phyloP scores from a whole-genome alignment of 2,888 invertebrate species.

The Eurytoma californica region DNA sequence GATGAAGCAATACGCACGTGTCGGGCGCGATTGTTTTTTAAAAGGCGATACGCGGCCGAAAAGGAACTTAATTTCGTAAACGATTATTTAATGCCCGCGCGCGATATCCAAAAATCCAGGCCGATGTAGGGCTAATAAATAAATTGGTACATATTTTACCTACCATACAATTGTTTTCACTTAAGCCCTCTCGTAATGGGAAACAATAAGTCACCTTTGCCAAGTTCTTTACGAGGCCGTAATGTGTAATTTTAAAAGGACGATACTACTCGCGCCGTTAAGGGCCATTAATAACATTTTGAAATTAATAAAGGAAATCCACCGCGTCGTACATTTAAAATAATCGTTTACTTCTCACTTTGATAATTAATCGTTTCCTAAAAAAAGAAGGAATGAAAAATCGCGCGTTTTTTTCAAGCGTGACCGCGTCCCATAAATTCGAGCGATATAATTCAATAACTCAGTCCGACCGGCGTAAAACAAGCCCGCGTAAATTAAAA shows the following conservation, averaged over 20 bases:
- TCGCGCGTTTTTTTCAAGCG: background rate
- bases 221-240: constrained; percentile 27
- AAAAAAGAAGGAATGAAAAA: constrained; percentile 1
- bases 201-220: constrained; percentile 25
- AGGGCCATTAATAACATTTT: constrained; percentile 25
- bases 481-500: background rate
- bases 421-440: background rate
- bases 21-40: no score
- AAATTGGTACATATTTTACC: background rate
- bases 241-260: constrained; percentile 23
- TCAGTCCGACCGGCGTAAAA: background rate
- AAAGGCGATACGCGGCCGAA: no score
- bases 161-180: background rate
- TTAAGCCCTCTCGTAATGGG: constrained; percentile 15
- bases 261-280: background rate
- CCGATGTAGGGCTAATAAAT: background rate
- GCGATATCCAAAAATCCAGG: background rate
- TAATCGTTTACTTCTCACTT: constrained; percentile 36
- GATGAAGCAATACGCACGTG: no score
- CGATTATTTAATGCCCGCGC: background rate
- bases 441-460: background rate
- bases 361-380: constrained; percentile 20
- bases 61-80: no score
- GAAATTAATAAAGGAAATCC: constrained; percentile 43
- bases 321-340: background rate